Evolutionary conservation across 2,888 invertebrate genomes (phyloP), one percentile per base, ranked within the genome.

Genomic region (Cremastobaeus sp.): DNA sequence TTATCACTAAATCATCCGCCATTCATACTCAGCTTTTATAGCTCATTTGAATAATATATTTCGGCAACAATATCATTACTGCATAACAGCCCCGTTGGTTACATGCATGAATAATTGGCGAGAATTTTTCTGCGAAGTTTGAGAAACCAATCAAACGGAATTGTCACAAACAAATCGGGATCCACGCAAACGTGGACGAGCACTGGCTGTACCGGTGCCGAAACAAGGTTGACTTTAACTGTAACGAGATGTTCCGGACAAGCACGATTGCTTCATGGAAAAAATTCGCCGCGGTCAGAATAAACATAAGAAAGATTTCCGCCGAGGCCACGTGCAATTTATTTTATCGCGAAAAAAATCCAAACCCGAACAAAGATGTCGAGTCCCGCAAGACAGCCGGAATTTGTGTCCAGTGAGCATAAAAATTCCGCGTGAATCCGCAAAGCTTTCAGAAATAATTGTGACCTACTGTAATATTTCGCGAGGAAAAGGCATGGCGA

Each of bases 301-400:
- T 57, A 57, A 43, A 45, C 25, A 11, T 21, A 34, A 25, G 5
- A 8, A 32, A 30, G 9, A 35, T 35, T 37, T 52, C 20, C 11
- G n/a, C 20, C 20, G 18, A 34, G 18, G 0, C 11, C 12, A 17
- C 8, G 30, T 14, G 21, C n/a, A 41, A 59, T 59, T 47, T 37
- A 59, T 47, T 57, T 43, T 34, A 25, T 37, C 52, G 11, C 12
- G 18, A 17, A 25, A 21, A 47, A 28, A 2, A 12, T 17, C n/a
- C 25, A 21, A 39, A 15, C 4, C 15, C 12, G 30, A 57, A 57
- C 45, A 57, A 59, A 59, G 59, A 47, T 47, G 59, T 59, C 17
- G 9, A 5, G 9, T 20, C 11, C 4, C 3, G 12, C 8, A n/a
- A n/a, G 57, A 57, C 45, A 43, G 34, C 9, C 32, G 47, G 47